phyloP scores from a whole-genome alignment of 2,888 invertebrate genomes.

The Eupithecia tripunctaria region DNA sequence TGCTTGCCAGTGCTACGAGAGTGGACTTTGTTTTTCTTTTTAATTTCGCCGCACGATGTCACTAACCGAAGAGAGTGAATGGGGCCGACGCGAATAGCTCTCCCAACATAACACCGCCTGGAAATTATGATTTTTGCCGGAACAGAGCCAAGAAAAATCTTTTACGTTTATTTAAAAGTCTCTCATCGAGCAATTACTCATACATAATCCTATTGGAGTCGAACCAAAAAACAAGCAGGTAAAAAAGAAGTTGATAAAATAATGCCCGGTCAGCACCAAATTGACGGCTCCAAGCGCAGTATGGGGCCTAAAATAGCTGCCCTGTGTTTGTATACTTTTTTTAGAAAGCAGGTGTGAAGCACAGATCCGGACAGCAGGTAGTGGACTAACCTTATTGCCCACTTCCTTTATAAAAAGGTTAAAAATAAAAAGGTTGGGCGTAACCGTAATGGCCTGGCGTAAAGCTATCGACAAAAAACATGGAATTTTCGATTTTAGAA shows the following conservation, averaged over 20 bases:
- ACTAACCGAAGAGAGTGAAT: slow-evolving; percentile 73
- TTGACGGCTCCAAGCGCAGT: slow-evolving; percentile 62
- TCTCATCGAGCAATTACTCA: slow-evolving; percentile 5
- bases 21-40: slow-evolving; percentile 64
- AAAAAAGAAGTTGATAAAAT: slow-evolving; percentile 30
- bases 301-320: slow-evolving; percentile 64
- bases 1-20: slow-evolving; percentile 45
- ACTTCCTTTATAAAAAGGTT: slow-evolving; percentile 71
- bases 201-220: neutral
- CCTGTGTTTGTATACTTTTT: slow-evolving; percentile 74
- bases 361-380: slow-evolving; percentile 64
- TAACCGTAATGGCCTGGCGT: slow-evolving; percentile 64
- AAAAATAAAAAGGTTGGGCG: slow-evolving; percentile 57
- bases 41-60: slow-evolving; percentile 70
- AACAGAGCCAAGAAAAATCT: slow-evolving; percentile 40
- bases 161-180: slow-evolving; percentile 34
- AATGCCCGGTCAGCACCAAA: slow-evolving; percentile 52
- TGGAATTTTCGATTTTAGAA: slow-evolving; percentile 51
- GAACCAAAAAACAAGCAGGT: neutral
- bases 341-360: slow-evolving; percentile 73
- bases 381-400: slow-evolving; percentile 69
- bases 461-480: slow-evolving; percentile 60
- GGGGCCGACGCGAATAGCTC: slow-evolving; percentile 68
- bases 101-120: slow-evolving; percentile 38
- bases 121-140: slow-evolving; percentile 37